Evolutionary conservation across 2,888 invertebrate genomes (phyloP).

Genomic region (Pammene aurita): DNA sequence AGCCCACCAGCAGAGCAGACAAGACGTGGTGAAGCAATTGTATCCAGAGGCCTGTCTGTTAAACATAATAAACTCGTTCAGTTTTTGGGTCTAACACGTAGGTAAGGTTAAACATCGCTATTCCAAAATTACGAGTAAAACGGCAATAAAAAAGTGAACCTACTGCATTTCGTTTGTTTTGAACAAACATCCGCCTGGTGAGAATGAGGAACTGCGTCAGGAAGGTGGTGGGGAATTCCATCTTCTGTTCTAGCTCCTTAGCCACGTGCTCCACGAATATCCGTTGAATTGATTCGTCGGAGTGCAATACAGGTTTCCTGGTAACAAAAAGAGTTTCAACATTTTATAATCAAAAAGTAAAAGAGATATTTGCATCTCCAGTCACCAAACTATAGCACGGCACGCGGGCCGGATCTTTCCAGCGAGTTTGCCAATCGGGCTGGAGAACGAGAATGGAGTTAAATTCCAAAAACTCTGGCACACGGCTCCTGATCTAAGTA

Average conservation of each 20-base stretch:
- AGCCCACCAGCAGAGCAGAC: constrained; percentile 80
- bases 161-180: constrained; percentile 81
- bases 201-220: constrained; percentile 81
- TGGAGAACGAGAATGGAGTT: too few relatives aligned
- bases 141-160: constrained; percentile 44
- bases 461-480: too few relatives aligned
- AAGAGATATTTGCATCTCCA: too few relatives aligned
- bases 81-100: not conserved
- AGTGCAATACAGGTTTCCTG: constrained; percentile 73
- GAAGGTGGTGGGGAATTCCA: constrained; percentile 82
- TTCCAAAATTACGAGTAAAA: too few relatives aligned
- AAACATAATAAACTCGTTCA: constrained; percentile 26
- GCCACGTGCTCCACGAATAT: constrained; percentile 75
- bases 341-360: not conserved
- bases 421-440: too few relatives aligned
- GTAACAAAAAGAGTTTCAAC: not conserved
- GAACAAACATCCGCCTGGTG: constrained; percentile 79
- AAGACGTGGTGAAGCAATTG: constrained; percentile 82
- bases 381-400: too few relatives aligned
- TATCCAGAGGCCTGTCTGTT: constrained; percentile 79
- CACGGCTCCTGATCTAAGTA: too few relatives aligned
- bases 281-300: constrained; percentile 73
- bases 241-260: constrained; percentile 70
- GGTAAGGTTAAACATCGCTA: not conserved
- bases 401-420: too few relatives aligned